Evolutionary conservation across 1,140 invertebrate species (phyloP).

Genomic region (Dreissena polymorpha): DNA sequence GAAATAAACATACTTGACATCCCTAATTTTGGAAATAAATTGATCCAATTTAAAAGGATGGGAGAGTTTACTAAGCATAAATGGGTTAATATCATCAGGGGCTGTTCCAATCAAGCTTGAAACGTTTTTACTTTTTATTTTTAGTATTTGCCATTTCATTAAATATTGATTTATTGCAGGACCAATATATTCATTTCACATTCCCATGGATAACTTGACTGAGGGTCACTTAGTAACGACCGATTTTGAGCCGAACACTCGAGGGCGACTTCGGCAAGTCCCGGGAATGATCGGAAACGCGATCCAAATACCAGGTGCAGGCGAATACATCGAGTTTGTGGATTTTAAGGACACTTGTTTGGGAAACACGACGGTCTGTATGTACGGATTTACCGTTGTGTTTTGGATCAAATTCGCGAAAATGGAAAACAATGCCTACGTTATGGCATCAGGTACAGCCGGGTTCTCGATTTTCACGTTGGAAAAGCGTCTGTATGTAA

Average conservation of each 20-base stretch:
- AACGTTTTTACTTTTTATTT: too few relatives aligned
- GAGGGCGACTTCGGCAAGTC: constrained; percentile 60
- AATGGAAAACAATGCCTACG: constrained; percentile 58
- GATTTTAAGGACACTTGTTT: constrained; percentile 68
- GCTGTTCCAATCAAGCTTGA: too few relatives aligned
- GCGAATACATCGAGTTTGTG: constrained; percentile 71
- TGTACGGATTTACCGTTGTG: constrained; percentile 73
- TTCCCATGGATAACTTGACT: constrained; percentile 68
- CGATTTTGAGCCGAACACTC: constrained; percentile 57
- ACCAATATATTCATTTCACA: constrained; percentile 71
- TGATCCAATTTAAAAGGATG: too few relatives aligned
- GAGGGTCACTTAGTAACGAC: constrained; percentile 58
- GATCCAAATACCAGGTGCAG: constrained; percentile 62
- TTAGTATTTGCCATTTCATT: too few relatives aligned
- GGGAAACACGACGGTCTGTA: constrained; percentile 68
- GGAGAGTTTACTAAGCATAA: too few relatives aligned
- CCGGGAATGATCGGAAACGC: constrained; percentile 69
- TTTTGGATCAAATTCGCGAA: constrained; percentile 72
- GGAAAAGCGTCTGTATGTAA: constrained; percentile 63
- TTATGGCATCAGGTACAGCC: constrained; percentile 53
- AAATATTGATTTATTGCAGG: constrained; percentile 56
- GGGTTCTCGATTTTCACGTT: constrained; percentile 69
- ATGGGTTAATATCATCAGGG: too few relatives aligned
- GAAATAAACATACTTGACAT: too few relatives aligned
- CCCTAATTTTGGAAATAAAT: too few relatives aligned